Base-by-base conservation (phyloP, 2,797 vertebrate genomes). In the Pangasius macronema region DNA sequence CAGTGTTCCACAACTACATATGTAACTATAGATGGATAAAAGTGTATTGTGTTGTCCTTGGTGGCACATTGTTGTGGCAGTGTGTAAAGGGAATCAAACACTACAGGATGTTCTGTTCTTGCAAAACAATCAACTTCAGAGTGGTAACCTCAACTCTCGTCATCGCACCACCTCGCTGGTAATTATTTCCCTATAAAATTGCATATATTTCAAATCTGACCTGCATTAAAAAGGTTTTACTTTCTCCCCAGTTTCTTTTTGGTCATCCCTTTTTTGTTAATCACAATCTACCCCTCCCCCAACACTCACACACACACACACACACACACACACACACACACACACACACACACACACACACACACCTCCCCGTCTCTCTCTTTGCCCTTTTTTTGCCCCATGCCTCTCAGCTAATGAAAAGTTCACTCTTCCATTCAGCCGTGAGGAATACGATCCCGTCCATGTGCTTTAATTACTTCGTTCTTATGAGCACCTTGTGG, bases 341-440 rank as follows among this genome's bases (percentile, higher is more conserved):
- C 51, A 36, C 76, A 57, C 53, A n/a, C n/a, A n/a, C 63, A 65
- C 63, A 75, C 42, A 75, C 72, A 77, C n/a, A 55, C 49, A 36
- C 51, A 36, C 76, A 57, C 53, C 53, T 80, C 61, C 81, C 61
- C n/a, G 1, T 83, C 27, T 67, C 27, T 67, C 27, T 83, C 81
- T 22, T 81, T 83, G 81, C 61, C 81, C 61, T 83, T 4, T 67
- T 90, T 90, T 91, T 91, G 87, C 90, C 90, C 91, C 83, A 83
- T 88, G 91, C 91, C 89, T 90, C 79, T 87, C 86, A 88, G 90
- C 89, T 92, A 93, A 93, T 91, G 86, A 92, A 89, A 88, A 87
- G 89, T 89, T 91, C 90, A 92, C 65, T 91, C 88, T 90, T 89
- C 88, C 89, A 86, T 93, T 92, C 92, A 92, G 88, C 84, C 36